A percentile compares a stretch with the other conserved stretches of the same genome.
These are phyloP conservation scores for Notothenia coriiceps DNA, from an alignment of 2,113 vertebrate species.

Conservation along the genomic window DNA sequence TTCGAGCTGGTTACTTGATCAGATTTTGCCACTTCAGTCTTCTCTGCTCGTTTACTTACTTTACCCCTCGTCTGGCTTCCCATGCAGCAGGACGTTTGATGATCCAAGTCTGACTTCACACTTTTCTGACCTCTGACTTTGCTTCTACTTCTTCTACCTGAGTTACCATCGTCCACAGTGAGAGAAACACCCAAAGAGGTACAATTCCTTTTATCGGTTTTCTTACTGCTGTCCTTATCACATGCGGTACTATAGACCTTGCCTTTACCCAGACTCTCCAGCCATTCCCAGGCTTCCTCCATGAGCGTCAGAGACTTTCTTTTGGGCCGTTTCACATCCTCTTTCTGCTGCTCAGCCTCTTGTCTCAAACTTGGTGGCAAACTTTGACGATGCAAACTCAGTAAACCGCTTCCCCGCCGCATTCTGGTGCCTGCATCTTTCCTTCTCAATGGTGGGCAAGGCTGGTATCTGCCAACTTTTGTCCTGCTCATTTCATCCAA, in stretches of 20 bases:
- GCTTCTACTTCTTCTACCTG: slow-evolving; percentile 19
- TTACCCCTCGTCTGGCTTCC: slow-evolving; percentile 56
- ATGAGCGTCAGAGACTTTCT: slow-evolving; percentile 85
- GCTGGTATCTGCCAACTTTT: slow-evolving; percentile 60
- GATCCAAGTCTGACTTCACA: slow-evolving; percentile 57
- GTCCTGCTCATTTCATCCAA: slow-evolving; percentile 51
- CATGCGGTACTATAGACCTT: slow-evolving; percentile 71
- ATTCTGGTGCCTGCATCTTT: slow-evolving; percentile 58
- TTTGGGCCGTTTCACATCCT: slow-evolving; percentile 77
- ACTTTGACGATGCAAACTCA: slow-evolving; percentile 78
- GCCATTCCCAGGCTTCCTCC: slow-evolving; percentile 86
- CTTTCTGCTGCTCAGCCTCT: slow-evolving; percentile 53
- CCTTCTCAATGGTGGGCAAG: slow-evolving; percentile 69
- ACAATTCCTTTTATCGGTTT: slow-evolving; percentile 55
- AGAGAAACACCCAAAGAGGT: slow-evolving; percentile 53
- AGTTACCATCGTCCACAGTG: slow-evolving; percentile 32
- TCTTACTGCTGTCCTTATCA: slow-evolving; percentile 72
- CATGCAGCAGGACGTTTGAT: slow-evolving; percentile 76
- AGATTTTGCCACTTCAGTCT: slow-evolving; percentile 6
- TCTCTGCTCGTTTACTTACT: slow-evolving; percentile 49
- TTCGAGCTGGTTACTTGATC: background rate
- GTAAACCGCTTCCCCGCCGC: slow-evolving; percentile 53
- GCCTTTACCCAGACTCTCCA: slow-evolving; percentile 81
- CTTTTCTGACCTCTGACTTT: slow-evolving; percentile 58
- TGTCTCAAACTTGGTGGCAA: slow-evolving; percentile 72